phyloP scores from a whole-genome alignment of 2,113 vertebrate genomes.

The Myrmophylax atrothorax region DNA sequence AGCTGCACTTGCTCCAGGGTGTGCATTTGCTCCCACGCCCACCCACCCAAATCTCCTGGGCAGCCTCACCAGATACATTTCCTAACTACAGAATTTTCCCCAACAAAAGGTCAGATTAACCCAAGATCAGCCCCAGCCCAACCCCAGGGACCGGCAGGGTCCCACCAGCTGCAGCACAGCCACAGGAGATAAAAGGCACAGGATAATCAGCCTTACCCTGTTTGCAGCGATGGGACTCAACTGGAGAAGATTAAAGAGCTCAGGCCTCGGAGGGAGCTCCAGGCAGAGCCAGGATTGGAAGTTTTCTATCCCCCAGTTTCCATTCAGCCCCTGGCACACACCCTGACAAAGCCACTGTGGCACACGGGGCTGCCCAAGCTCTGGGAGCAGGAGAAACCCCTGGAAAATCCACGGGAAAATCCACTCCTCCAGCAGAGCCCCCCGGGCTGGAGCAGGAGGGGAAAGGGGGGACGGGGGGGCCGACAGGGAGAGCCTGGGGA shows the following conservation, averaged over 20 bases:
- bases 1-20: rapidly evolving
- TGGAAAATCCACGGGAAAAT: neutral
- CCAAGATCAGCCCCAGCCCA: neutral
- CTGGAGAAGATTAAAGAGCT: slow-evolving; percentile 27
- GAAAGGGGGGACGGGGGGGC: neutral
- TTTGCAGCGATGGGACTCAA: slow-evolving; percentile 11
- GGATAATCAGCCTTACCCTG: slow-evolving; percentile 52
- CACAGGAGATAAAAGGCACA: slow-evolving; percentile 36
- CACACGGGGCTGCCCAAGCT: rapidly evolving
- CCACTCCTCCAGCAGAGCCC: neutral
- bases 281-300: slow-evolving; percentile 12
- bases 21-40: neutral
- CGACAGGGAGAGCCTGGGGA: neutral
- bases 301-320: neutral
- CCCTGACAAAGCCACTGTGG: neutral
- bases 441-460: rapidly evolving
- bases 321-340: neutral
- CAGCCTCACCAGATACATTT: neutral
- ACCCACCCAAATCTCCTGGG: neutral
- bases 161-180: neutral
- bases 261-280: neutral
- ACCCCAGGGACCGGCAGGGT: neutral
- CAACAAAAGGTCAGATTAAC: neutral
- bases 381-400: neutral
- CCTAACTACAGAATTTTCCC: neutral